These are phyloP conservation scores for Lichenostomus cassidix DNA, from an alignment of 2,113 vertebrate genomes.

Conservation along the genomic window DNA sequence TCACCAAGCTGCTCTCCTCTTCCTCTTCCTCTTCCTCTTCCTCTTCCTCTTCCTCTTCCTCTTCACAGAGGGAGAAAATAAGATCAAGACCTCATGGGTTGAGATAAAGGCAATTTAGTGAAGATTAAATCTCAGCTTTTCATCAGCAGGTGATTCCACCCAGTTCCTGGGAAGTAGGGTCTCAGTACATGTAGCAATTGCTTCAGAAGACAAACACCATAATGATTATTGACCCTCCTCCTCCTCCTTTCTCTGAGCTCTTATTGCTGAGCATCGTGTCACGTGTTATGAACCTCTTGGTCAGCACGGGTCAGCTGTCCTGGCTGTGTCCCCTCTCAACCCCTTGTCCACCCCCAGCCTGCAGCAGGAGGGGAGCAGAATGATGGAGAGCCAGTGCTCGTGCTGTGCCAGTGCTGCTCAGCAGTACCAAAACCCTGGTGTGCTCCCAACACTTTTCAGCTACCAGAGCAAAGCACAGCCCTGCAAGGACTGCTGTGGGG, in stretches of 20 bases:
- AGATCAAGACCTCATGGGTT: neutral
- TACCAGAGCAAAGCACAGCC: neutral
- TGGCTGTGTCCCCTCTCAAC: neutral
- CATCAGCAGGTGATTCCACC: neutral
- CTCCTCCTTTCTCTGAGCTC: neutral
- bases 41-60: neutral
- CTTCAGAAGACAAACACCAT: neutral
- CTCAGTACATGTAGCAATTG: rapidly evolving
- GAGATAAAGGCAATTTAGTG: neutral
- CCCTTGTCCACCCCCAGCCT: neutral
- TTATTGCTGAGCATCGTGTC: neutral
- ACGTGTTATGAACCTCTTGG: neutral
- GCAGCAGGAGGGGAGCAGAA: neutral
- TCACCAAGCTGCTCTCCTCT: rapidly evolving
- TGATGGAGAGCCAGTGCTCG: neutral
- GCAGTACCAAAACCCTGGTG: neutral
- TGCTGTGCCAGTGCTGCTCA: neutral
- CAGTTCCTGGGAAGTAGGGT: neutral
- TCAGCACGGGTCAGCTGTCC: neutral
- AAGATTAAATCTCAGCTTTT: neutral
- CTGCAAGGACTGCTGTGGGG: neutral
- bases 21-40: neutral
- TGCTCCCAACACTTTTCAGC: no score
- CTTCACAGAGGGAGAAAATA: neutral
- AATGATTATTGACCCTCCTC: neutral